Conservation (phyloP, 2,888 invertebrate genomes). For the Auanema sp. region DNA sequence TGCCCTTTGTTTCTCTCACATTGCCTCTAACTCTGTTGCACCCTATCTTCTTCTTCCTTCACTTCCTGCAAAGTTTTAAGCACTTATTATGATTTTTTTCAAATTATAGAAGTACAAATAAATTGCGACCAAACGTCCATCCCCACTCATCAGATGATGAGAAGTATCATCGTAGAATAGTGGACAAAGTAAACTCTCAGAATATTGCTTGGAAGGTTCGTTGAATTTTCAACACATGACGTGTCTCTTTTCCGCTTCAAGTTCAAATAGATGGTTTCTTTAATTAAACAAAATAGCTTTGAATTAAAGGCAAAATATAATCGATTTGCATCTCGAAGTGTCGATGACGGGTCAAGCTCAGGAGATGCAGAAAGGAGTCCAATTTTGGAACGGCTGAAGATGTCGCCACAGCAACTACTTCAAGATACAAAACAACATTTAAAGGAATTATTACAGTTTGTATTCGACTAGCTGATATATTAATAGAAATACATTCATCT, state of each 20-base stretch:
- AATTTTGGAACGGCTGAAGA: slow-evolving; percentile 7
- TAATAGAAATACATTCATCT: slow-evolving; percentile 15
- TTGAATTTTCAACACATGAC: neutral
- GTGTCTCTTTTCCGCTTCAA: too few relatives aligned
- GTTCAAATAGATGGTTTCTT: too few relatives aligned
- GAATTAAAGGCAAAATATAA: slow-evolving; percentile 30
- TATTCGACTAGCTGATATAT: neutral
- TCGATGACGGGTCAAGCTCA: slow-evolving; percentile 31
- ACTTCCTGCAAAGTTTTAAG: neutral
- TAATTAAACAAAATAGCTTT: too few relatives aligned
- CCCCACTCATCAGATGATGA: slow-evolving; percentile 18
- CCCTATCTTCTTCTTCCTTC: neutral
- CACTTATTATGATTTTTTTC: too few relatives aligned
- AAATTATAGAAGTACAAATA: slow-evolving; percentile 13
- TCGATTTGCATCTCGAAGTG: slow-evolving; percentile 35
- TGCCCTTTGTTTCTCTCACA: neutral
- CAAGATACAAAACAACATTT: slow-evolving; percentile 24
- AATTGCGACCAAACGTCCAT: neutral
- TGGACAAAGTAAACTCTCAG: slow-evolving; percentile 7
- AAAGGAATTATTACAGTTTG: slow-evolving; percentile 19
- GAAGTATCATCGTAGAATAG: slow-evolving; percentile 18
- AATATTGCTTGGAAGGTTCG: slow-evolving; percentile 11
- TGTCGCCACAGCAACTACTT: slow-evolving; percentile 12
- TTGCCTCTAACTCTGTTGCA: neutral
- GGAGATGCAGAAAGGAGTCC: neutral